Evolutionary conservation across 2,888 invertebrate genomes (phyloP), one percentile per base, ranked within the genome.

Genomic region (Cinara cedri): DNA sequence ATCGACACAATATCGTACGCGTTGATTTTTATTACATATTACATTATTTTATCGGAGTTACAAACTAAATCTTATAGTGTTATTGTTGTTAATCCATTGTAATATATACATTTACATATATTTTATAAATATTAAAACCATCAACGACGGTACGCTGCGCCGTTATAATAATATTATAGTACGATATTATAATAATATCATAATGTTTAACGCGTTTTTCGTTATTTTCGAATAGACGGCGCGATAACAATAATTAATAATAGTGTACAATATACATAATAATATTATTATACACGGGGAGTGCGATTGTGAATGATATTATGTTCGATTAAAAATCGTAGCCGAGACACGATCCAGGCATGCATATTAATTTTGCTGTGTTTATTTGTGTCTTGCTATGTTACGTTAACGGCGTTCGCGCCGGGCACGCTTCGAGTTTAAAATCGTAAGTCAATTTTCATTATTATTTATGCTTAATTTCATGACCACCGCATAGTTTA

Each of bases 391-490:
- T 66, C 16, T 78, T 68, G 44, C 26, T 14, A 44, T n/a, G n/a
- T 66, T 34, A 54, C 1, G n/a, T 57, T 46, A 21, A 76, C 21
- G 76, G 76, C 57, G 46, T 68, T 14, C 76, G 46, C 46, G 76
- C 76, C 57, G 76, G 76, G 51, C 76, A 78, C 34, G 76, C 76
- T 34, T 70, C 76, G 13, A 78, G 68, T 51, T 49, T 78, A 24
- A 78, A 78, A 9, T 78, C 76, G 76, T 78, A 51, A 78, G 76
- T 78, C 34, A 51, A 26, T 46, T 26, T 60, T 34, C 6, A 34
- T 34, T 34, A 34, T 34, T 34, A 34, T 34, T 34, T 4, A 4
- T 34, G 6, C 6, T 34, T 34, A 4, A 34, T 34, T 34, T 34
- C 34, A n/a, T n/a, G n/a, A 34, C 6, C 34, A 34, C 34, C n/a